Base-by-base conservation (phyloP, 2,888 invertebrate genomes). In the Tachystola acroxantha region DNA sequence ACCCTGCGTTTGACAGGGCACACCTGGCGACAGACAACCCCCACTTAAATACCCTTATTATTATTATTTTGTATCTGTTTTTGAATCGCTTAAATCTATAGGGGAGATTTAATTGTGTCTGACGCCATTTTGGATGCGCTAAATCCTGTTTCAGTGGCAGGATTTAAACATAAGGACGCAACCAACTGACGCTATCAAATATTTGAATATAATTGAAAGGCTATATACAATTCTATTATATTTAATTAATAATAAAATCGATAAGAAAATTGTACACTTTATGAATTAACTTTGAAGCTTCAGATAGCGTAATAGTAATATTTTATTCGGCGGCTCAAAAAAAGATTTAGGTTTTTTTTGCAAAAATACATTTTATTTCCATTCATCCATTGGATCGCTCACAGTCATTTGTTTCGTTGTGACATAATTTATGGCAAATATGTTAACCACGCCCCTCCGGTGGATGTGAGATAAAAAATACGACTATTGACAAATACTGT, bases 61-160 rank as follows among this genome's bases (percentile, higher is more conserved):
- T 85, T 84, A 85, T 85, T 84, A 84, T 76, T 78, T 81, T 81
- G 84, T 86, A 82, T 86, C 85, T 86, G 82, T 84, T 84, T 81
- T 70, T 84, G 82, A 84, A 82, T 80, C 69, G 70, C 59, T 70
- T 72, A 68, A 76, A 72, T 73, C 70, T 68, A 70, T 68, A 62
- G 79, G 85, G 84, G 81, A 78, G 71, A 68, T 74, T 76, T 82
- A 84, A 84, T 84, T 80, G 82, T 79, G 54, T 64, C 61, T 64
- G 64, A 73, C 82, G 85, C 81, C 79, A 82, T 84, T 76, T 86
- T 85, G 79, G 63, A 78, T 72, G 59, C 67, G 59, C 57, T 59
- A 61, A 68, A 76, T 71, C 76, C 70, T 50, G 74, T 79, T 78
- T 35, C 6, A 20, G 10, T 26, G n/a, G 7, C 25, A 9, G 27